Percentiles rank a stretch among this genome's conserved stretches.
These are phyloP conservation scores for Acanthosepion pharaonis DNA, from an alignment of 2,888 invertebrate genomes.

Conservation along the genomic window DNA sequence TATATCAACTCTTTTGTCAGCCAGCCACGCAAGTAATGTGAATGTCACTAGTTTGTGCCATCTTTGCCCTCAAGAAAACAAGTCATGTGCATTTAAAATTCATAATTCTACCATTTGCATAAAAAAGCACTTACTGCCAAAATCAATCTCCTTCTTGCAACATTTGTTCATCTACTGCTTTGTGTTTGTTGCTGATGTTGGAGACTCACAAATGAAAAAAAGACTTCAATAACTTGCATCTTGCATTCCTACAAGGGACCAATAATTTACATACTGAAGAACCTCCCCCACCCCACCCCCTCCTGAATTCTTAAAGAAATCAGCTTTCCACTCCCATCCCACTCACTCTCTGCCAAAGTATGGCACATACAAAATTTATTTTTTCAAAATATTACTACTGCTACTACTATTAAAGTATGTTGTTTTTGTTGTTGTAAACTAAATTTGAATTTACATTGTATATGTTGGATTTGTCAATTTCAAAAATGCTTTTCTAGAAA, in stretches of 20 bases:
- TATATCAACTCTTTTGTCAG: no score
- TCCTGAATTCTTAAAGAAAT: not conserved
- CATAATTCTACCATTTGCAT: not conserved
- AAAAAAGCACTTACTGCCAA: not conserved
- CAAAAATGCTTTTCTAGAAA: not conserved
- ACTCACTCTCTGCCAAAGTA: not conserved
- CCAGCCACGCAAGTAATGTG: no score
- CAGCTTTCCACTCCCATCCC: not conserved
- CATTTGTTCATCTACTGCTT: no score
- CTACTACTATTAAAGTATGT: not conserved
- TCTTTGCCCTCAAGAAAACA: not conserved
- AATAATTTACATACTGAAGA: not conserved
- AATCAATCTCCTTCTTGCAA: not conserved
- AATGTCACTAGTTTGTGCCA: not conserved
- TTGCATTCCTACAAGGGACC: constrained; percentile 1
- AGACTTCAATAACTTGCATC: not conserved
- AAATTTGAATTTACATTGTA: not conserved
- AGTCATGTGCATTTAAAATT: not conserved
- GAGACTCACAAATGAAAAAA: not conserved
- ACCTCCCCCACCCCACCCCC: not conserved
- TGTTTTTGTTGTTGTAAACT: not conserved
- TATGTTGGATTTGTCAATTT: not conserved
- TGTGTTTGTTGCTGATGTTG: not conserved
- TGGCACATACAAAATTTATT: not conserved
- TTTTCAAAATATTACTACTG: not conserved